Conservation (phyloP, 1,140 invertebrate species). For the Panagrolaimus sp. region DNA sequence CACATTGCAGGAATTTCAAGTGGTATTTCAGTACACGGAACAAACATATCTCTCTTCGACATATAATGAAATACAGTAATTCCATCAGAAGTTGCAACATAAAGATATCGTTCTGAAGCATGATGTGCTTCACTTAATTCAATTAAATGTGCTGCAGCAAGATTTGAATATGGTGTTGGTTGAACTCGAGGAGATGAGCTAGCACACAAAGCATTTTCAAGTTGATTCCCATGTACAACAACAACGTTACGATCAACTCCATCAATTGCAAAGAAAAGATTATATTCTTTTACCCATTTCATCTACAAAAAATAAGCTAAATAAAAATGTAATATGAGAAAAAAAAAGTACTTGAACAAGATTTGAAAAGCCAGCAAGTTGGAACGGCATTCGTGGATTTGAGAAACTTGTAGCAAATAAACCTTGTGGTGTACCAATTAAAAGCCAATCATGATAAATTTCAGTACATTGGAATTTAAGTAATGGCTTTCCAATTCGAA, state of each 20-base stretch:
- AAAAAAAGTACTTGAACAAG: background rate
- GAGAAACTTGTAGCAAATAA: background rate
- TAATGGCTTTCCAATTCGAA: background rate
- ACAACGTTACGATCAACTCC: background rate
- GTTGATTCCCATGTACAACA: background rate
- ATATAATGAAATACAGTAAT: slow-evolving; percentile 1
- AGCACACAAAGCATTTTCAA: background rate
- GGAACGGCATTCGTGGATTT: background rate
- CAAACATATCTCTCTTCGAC: background rate
- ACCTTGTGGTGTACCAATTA: slow-evolving; percentile 5
- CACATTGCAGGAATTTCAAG: slow-evolving; percentile 9
- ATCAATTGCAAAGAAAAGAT: slow-evolving; percentile 10
- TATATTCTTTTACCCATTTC: background rate
- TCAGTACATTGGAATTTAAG: slow-evolving; percentile 10
- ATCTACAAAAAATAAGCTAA: background rate
- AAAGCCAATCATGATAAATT: background rate
- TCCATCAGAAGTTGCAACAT: slow-evolving; percentile 2
- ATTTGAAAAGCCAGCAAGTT: slow-evolving; percentile 9
- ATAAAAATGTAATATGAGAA: background rate
- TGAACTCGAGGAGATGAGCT: background rate
- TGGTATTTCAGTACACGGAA: background rate
- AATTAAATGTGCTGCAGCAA: background rate
- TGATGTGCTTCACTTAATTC: slow-evolving; percentile 7
- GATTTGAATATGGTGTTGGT: background rate
- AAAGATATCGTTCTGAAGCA: background rate